Evolutionary conservation across 2,113 vertebrate genomes (phyloP).

Genomic region (Balaenoptera acutorostrata): DNA sequence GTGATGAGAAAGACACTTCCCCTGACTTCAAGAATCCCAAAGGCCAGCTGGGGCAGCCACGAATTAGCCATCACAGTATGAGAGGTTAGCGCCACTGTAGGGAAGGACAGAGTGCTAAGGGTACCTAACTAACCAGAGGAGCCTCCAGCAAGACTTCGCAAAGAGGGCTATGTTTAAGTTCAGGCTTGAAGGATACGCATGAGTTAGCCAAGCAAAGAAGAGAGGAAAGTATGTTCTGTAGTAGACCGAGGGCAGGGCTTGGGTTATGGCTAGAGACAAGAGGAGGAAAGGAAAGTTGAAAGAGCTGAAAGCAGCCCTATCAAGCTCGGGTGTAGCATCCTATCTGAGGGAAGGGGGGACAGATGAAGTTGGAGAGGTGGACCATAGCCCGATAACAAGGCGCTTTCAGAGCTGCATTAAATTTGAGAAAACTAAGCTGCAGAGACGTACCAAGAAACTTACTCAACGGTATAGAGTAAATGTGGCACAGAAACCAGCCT

Average conservation of each 20-base stretch:
- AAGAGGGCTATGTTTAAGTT: neutral
- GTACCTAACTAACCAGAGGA: neutral
- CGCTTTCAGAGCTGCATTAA: neutral
- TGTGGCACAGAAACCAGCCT: neutral
- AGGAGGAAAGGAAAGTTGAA: neutral
- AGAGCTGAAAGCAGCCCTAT: neutral
- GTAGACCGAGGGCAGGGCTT: neutral
- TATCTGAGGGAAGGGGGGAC: neutral
- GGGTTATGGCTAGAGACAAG: neutral
- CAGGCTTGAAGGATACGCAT: neutral
- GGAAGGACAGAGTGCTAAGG: neutral
- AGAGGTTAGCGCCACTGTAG: too few relatives aligned
- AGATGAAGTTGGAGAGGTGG: neutral
- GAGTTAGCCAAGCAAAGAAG: neutral
- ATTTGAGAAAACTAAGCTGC: neutral
- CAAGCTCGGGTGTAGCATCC: fast-evolving
- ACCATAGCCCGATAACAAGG: neutral
- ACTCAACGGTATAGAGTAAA: neutral
- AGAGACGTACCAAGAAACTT: neutral
- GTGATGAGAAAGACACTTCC: neutral
- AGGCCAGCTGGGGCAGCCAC: neutral
- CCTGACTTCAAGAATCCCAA: neutral
- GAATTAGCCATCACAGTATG: neutral
- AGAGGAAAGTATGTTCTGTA: neutral
- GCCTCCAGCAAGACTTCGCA: neutral